Evolutionary conservation across 1,140 invertebrate species (phyloP).

Genomic region (Homarus americanus): DNA sequence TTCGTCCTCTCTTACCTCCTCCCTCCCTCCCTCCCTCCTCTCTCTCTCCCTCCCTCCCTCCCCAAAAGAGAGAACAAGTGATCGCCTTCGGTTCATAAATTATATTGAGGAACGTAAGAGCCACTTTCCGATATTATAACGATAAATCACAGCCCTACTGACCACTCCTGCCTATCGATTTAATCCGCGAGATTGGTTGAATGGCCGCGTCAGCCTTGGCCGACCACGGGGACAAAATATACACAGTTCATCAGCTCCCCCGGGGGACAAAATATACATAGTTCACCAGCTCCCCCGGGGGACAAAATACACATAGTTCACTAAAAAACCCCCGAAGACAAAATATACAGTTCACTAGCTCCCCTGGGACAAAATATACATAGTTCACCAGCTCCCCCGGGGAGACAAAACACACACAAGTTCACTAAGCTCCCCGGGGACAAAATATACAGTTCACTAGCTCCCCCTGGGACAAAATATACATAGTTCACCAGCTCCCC

Average conservation of each 20-base stretch:
- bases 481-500: no score
- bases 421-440: no score
- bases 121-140: slow-evolving; percentile 69
- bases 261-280: neutral
- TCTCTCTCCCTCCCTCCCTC: neutral
- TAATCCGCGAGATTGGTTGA: slow-evolving; percentile 53
- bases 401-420: no score
- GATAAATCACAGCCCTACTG: slow-evolving; percentile 65
- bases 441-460: no score
- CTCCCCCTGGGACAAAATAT: no score
- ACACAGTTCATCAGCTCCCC: neutral
- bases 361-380: no score
- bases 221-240: slow-evolving; percentile 26
- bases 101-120: slow-evolving; percentile 62
- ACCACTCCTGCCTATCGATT: slow-evolving; percentile 62
- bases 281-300: no score
- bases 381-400: no score
- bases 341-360: no score
- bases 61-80: slow-evolving; percentile 48
- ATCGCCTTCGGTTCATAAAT: slow-evolving; percentile 51
- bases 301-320: no score
- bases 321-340: no score
- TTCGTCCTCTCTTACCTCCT: neutral
- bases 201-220: slow-evolving; percentile 26
- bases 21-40: neutral